Percentiles rank a stretch among this genome's conserved stretches.
These are phyloP conservation scores for Lissonota sp. DNA, from an alignment of 2,888 invertebrate species.

Conservation along the genomic window DNA sequence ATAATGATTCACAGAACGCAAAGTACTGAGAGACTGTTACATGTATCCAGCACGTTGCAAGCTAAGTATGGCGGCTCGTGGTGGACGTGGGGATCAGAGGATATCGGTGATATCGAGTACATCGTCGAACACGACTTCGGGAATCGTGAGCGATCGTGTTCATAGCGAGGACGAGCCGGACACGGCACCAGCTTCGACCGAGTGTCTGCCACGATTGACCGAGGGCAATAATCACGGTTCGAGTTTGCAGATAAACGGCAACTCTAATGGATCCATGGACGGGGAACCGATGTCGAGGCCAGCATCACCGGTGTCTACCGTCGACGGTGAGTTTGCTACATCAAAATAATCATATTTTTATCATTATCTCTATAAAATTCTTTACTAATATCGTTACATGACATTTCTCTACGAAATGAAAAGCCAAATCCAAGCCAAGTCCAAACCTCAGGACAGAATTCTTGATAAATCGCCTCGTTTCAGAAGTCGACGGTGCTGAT, in stretches of 20 bases:
- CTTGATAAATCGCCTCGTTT: constrained; percentile 52
- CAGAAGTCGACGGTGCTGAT: constrained; percentile 78
- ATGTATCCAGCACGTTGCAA: constrained; percentile 88
- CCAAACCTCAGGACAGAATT: not conserved
- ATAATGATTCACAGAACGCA: constrained; percentile 84
- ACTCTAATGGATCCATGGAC: constrained; percentile 69
- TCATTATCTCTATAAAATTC: not conserved
- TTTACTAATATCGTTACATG: not conserved
- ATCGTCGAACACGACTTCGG: constrained; percentile 98
- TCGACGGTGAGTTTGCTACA: constrained; percentile 74
- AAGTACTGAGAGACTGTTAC: constrained; percentile 89
- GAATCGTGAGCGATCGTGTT: constrained; percentile 97
- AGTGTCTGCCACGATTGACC: constrained; percentile 88
- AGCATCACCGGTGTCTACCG: constrained; percentile 76
- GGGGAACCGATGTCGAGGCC: constrained; percentile 73
- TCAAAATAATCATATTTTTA: constrained; percentile 29
- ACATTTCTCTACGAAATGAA: too few species aligned
- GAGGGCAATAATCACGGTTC: constrained; percentile 73
- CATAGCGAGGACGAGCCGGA: constrained; percentile 97
- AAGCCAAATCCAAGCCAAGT: too few species aligned
- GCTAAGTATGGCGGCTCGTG: constrained; percentile 86
- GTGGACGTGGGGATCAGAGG: constrained; percentile 91
- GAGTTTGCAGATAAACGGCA: constrained; percentile 65
- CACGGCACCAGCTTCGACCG: constrained; percentile 94
- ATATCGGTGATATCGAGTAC: constrained; percentile 96